phyloP scores from a whole-genome alignment of 2,797 vertebrate species.

The Sebastes vulpes region DNA sequence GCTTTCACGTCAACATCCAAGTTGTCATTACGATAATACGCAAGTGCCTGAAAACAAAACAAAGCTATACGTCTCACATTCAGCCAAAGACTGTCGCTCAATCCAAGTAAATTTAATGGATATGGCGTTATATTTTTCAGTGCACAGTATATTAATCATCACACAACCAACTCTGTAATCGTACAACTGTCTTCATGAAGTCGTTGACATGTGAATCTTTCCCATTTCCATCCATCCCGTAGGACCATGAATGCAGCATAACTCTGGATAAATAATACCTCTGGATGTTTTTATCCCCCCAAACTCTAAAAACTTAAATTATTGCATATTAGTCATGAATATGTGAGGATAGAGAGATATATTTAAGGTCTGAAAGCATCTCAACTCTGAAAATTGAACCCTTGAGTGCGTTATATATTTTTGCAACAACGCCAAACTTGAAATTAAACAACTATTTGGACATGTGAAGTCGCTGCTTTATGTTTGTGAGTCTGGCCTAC shows the following conservation, averaged over 20 bases:
- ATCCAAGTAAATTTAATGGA: neutral
- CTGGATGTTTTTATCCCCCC: neutral
- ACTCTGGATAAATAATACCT: neutral
- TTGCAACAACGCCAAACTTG: neutral
- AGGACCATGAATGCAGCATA: neutral
- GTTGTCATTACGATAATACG: fast-evolving
- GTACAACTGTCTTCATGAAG: neutral
- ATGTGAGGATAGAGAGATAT: neutral
- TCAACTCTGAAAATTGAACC: neutral
- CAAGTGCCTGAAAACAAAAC: neutral
- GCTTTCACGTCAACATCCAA: neutral
- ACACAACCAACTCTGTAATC: neutral
- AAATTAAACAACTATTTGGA: neutral
- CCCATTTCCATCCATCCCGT: neutral
- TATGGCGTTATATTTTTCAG: neutral
- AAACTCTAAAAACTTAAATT: too few relatives aligned
- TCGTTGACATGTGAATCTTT: neutral
- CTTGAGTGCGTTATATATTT: neutral
- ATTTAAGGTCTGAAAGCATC: neutral
- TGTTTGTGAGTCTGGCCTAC: neutral
- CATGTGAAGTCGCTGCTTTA: slow-evolving; percentile 1
- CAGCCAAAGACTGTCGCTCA: neutral
- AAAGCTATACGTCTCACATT: neutral
- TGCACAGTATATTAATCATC: neutral
- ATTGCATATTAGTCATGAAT: neutral